Conservation (phyloP, 2,113 vertebrate genomes). For the Acanthochromis polyacanthus region DNA sequence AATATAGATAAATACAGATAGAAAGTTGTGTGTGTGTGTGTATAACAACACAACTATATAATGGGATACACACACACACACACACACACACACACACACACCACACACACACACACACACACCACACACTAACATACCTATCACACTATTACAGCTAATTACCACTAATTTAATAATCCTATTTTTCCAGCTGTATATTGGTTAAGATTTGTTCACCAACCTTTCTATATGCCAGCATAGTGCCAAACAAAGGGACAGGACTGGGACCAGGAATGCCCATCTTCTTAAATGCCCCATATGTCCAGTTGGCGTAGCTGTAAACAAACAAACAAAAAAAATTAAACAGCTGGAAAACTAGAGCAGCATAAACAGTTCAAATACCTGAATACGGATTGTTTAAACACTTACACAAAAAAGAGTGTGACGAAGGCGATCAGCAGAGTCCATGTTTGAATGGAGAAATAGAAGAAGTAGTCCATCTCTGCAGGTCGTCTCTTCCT, state of each 20-base stretch:
- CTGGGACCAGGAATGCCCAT: slow-evolving; percentile 84
- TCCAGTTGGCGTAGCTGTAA: slow-evolving; percentile 69
- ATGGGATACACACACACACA: too few relatives aligned
- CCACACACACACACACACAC: too few relatives aligned
- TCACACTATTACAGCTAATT: not conserved
- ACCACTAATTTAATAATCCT: not conserved
- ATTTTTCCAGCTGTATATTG: not conserved
- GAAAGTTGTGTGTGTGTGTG: too few relatives aligned
- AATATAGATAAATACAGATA: too few relatives aligned
- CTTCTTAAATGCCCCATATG: slow-evolving; percentile 82
- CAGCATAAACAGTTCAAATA: not conserved
- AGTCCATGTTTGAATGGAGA: slow-evolving; percentile 77
- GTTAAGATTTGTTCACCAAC: slow-evolving; percentile 26
- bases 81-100: too few relatives aligned
- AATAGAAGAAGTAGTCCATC: slow-evolving; percentile 48
- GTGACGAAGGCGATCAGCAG: slow-evolving; percentile 68
- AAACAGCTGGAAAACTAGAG: too few relatives aligned
- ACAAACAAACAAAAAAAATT: not conserved
- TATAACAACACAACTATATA: too few relatives aligned
- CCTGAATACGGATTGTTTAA: accelerated
- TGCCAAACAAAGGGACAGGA: slow-evolving; percentile 70
- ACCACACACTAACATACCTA: too few relatives aligned
- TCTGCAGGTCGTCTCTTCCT: not conserved
- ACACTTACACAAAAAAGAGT: slow-evolving; percentile 73
- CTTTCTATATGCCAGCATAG: slow-evolving; percentile 66